Percentiles rank a stretch among this genome's conserved stretches.
Evolutionary conservation across 1,140 invertebrate genomes (phyloP).

Genomic region (Piezodorus guildinii): DNA sequence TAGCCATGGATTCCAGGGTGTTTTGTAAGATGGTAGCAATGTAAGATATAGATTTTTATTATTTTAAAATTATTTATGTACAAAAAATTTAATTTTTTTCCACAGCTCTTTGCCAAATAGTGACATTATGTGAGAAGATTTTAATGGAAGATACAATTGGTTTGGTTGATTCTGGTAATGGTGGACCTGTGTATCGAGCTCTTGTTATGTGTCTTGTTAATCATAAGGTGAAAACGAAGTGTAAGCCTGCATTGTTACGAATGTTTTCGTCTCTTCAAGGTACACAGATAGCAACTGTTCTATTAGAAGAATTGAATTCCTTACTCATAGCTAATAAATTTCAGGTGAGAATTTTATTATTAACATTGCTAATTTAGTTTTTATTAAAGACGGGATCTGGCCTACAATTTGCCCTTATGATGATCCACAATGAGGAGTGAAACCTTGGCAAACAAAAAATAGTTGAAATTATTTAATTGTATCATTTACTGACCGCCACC

Average conservation of each 20-base stretch:
- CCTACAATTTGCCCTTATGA: too few species aligned
- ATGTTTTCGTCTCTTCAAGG: constrained; percentile 36
- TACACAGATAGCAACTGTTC: constrained; percentile 17
- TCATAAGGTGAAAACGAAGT: constrained; percentile 31
- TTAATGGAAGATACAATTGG: constrained; percentile 42
- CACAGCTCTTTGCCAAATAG: constrained; percentile 43
- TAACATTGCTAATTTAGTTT: too few species aligned
- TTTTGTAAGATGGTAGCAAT: too few species aligned
- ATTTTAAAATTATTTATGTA: too few species aligned
- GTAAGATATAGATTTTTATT: too few species aligned
- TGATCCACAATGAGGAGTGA: too few species aligned
- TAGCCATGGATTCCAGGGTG: too few species aligned
- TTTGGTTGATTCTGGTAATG: constrained; percentile 43
- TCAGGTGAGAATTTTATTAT: constrained; percentile 26
- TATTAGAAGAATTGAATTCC: constrained; percentile 28
- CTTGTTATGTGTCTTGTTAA: constrained; percentile 49
- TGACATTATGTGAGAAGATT: constrained; percentile 50
- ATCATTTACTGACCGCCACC: too few species aligned
- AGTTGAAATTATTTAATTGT: too few species aligned
- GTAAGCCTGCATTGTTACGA: constrained; percentile 32
- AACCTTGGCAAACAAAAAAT: too few species aligned
- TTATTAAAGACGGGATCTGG: too few species aligned
- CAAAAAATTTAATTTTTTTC: too few species aligned
- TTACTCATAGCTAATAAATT: constrained; percentile 32
- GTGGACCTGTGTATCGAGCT: constrained; percentile 45